These are phyloP conservation scores for Montipora capitata DNA, from an alignment of 92 coral and sea anemone species.

Conservation along the genomic window DNA sequence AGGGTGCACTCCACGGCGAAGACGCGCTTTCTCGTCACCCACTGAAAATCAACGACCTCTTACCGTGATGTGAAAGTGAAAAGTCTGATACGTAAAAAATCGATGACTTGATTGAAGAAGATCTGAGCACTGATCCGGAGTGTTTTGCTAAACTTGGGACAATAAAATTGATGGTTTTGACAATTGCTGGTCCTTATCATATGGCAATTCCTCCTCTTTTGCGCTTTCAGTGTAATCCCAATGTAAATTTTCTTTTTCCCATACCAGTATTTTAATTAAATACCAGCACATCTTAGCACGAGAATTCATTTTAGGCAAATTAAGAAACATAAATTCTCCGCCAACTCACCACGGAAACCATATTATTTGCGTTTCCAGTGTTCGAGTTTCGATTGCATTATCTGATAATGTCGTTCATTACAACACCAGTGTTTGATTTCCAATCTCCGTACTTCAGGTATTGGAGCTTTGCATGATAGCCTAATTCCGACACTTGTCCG, in stretches of 20 bases:
- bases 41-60: conserved; percentile 2
- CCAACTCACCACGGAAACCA: neutral
- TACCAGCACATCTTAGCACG: neutral
- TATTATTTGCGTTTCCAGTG: neutral
- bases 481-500: too few species aligned
- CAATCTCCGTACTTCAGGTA: conserved; percentile 16
- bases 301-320: conserved; percentile 28
- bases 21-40: neutral
- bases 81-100: neutral
- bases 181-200: conserved; percentile 4
- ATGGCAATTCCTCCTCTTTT: conserved; percentile 4
- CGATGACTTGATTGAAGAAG: neutral
- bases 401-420: neutral
- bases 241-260: conserved; percentile 19
- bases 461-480: too few species aligned
- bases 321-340: conserved; percentile 8
- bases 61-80: conserved; percentile 9
- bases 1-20: neutral
- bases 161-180: conserved; percentile 1
- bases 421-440: neutral
- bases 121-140: neutral
- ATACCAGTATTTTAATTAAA: conserved; percentile 22
- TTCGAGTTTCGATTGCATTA: conserved; percentile 8
- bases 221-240: neutral
- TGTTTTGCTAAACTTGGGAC: neutral